These are phyloP conservation scores for Nymphalis polychloros DNA, from an alignment of 2,888 invertebrate genomes.

Conservation along the genomic window DNA sequence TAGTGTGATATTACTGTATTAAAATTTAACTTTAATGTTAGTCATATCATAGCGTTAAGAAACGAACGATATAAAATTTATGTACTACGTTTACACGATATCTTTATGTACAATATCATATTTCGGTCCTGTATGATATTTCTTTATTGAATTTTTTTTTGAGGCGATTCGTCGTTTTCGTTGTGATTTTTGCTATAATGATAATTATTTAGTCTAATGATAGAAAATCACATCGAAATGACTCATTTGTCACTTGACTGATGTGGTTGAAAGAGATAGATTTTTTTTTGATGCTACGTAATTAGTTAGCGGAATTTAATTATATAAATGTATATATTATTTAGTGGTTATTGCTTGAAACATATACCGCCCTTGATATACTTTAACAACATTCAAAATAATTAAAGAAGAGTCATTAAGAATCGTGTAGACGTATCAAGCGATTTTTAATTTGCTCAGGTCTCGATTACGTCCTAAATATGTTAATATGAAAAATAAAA, in stretches of 20 bases:
- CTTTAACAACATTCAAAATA: neutral
- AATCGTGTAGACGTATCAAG: conserved; percentile 23
- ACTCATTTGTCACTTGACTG: no score
- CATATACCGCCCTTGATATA: neutral
- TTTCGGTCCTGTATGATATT: neutral
- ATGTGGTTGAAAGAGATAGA: no score
- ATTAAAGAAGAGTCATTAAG: neutral
- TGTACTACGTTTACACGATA: conserved; percentile 24
- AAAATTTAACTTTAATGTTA: conserved; percentile 48
- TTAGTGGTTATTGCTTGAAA: neutral
- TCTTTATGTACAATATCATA: conserved; percentile 4
- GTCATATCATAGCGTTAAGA: conserved; percentile 57
- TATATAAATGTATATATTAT: no score
- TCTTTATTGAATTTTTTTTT: no score
- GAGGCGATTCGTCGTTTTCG: no score
- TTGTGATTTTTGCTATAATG: no score
- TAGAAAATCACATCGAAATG: no score
- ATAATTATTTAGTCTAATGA: no score
- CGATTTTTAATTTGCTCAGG: conserved; percentile 54
- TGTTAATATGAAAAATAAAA: conserved; percentile 23
- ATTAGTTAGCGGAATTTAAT: no score
- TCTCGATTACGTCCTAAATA: conserved; percentile 56
- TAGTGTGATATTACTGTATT: conserved; percentile 58
- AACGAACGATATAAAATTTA: conserved; percentile 5
- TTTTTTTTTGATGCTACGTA: no score